Base-by-base conservation (phyloP, 2,888 invertebrate genomes). In the Syrista parreyssii region DNA sequence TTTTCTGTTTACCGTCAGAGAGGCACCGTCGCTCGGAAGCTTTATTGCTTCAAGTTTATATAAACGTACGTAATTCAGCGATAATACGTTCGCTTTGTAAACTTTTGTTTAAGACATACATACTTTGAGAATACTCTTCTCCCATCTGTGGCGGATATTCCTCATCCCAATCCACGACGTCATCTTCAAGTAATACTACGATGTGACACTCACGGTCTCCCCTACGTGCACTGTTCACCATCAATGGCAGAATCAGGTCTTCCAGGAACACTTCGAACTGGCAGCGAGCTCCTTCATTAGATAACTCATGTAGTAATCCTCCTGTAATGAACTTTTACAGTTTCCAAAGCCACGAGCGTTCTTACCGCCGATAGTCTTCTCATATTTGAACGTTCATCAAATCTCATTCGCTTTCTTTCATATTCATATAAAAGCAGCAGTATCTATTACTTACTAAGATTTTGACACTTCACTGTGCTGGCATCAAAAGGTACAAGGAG, bases 131-230 rank as follows among this genome's bases (percentile, higher is more conserved):
- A 92, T 99, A 98, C 92, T 99, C 99, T 89, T 99, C 99, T 11
- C 99, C 99, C 98, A 99, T 99, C 92, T 99, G 99, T 0, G 99
- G 99, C 0, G 99, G 99, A 92, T 98, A 99, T 91, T 99, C 97
- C 89, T 98, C 98, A 90, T 99, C 99, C 99, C 99, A 99, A 89
- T 99, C 99, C 35, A 96, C 95, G 4, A 94, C 95, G 92, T 99
- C 99, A 86, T 99, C 99, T 88, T 99, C 99, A 68, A 98, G 92
- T 72, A 99, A 93, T 6, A 98, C 97, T 33, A 99, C 99, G 79
- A 99, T 97, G 91, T 99, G 99, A 91, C 99, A 99, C 92, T 99
- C 99, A 11, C 99, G 93, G 92, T 99, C 99, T 0, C 99, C 99
- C 78, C 98, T 94, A 92, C 98, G 95, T 0, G 97, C 97, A 0